Base-by-base conservation (phyloP, 2,888 invertebrate genomes). In the Aethes cnicana region DNA sequence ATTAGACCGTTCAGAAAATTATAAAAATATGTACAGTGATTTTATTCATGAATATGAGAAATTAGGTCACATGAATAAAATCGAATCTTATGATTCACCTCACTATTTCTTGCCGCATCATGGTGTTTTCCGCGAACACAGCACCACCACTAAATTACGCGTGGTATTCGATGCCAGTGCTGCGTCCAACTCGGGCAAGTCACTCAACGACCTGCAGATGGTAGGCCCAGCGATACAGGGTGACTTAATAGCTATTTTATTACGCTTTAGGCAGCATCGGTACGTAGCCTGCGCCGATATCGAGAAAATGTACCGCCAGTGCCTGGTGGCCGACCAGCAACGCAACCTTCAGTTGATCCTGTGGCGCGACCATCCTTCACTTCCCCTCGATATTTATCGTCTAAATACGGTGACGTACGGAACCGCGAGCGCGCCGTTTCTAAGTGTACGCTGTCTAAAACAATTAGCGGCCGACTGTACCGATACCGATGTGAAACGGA, bases 331-430 rank as follows among this genome's bases (percentile, higher is more conserved):
- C 39, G 50, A 55, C 14, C 23, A 30, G 8, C 54, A 64, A 9
- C 18, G 59, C 14, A 43, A 55, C n/a, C 18, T 62, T 5, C 59
- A 60, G 33, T 53, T 52, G n/a, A 56, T 64, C 1, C 0, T 61
- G 1, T 65, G 65, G 64, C 62, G 66, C 43, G 43, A 58, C 21
- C 18, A 62, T 30, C 16, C 56, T 0, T 32, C 30, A 0, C 18
- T 50, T 3, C 48, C 55, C 0, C 4, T 65, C 4, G 50, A 61
- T 11, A 8, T 16, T 1, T 60, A 46, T 46, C 14, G 52, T 11
- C 30, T 66, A 11, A 66, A 67, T 37, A 63, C 62, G 2, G 62
- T 64, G 0, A 64, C 61, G 1, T 65, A 64, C 25, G 66, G 63
- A 9, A 64, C 62, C 1, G 59, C 65, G 1, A 62, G 62, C 35